phyloP scores from a whole-genome alignment of 2,113 vertebrate species.

The Chiloscyllium plagiosum region DNA sequence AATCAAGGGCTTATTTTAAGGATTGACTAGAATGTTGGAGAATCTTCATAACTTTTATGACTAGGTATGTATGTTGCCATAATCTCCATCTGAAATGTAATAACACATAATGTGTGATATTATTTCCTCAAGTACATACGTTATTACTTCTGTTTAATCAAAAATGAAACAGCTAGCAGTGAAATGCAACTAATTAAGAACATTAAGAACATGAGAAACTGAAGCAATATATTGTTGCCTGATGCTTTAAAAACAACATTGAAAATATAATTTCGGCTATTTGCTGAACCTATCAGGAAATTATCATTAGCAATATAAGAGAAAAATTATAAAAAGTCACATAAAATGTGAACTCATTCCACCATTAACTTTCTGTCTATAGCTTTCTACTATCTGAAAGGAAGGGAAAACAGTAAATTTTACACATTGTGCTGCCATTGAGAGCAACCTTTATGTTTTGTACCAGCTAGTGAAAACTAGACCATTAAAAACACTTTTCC shows the following conservation, averaged over 20 bases:
- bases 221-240: background rate
- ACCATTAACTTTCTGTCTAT: background rate
- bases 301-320: background rate
- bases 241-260: background rate
- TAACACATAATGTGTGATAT: background rate
- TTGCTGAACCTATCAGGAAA: background rate
- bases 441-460: background rate
- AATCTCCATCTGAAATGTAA: background rate
- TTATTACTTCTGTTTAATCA: background rate
- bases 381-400: background rate
- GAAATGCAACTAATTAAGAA: background rate
- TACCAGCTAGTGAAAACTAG: constrained; percentile 5
- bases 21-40: background rate
- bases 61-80: background rate
- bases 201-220: background rate
- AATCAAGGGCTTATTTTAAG: background rate
- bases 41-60: background rate
- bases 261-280: background rate
- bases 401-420: constrained; percentile 18
- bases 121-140: background rate
- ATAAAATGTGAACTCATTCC: background rate
- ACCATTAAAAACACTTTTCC: background rate
- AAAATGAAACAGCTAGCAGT: background rate
- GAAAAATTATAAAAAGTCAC: background rate
- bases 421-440: background rate